Evolutionary conservation across 2,888 invertebrate genomes (phyloP), one percentile per base, ranked within the genome.

Genomic region (Epicampocera succincta): DNA sequence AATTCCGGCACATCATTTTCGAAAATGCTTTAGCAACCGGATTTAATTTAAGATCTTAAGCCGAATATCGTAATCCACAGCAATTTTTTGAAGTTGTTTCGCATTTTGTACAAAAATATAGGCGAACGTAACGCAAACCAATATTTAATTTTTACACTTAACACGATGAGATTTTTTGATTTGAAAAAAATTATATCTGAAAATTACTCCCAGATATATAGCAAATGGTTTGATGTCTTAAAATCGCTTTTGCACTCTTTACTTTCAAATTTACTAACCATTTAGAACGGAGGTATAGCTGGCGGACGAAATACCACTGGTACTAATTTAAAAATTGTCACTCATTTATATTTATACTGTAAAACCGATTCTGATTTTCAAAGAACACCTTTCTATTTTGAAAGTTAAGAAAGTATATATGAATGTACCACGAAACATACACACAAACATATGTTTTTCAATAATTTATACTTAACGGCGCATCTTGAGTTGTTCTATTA

Each of bases 291-390:
- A 65, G 25, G 66, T 50, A 58, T 15, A 71, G 44, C n/a, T 83
- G 85, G 44, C 66, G 85, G 84, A 81, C 69, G 63, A 84, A 85
- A 52, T 15, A 65, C 87, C 85, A 83, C 85, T 86, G 12, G 87
- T 87, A 80, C 80, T 80, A 58, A 71, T 46, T 50, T n/a, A 33
- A 29, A 21, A 71, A 21, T 50, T 25, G 13, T 15, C 38, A 25
- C 40, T 15, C 15, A 33, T 33, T 25, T 40, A 63, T 79, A 79
- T 79, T 79, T 79, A 79, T 79, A 74, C 54, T 19, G 29, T 33
- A 33, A 15, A n/a, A 33, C 13, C 1, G n/a, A 33, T 21, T 21
- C 15, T n/a, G n/a, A 44, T 13, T 48, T 17, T 50, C 5, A 13
- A 12, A 0, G 42, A 0, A 42, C n/a, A 19, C 25, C 38, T 38